These are phyloP conservation scores for Amblyteles armatorius DNA, from an alignment of 2,888 invertebrate genomes.

Conservation along the genomic window DNA sequence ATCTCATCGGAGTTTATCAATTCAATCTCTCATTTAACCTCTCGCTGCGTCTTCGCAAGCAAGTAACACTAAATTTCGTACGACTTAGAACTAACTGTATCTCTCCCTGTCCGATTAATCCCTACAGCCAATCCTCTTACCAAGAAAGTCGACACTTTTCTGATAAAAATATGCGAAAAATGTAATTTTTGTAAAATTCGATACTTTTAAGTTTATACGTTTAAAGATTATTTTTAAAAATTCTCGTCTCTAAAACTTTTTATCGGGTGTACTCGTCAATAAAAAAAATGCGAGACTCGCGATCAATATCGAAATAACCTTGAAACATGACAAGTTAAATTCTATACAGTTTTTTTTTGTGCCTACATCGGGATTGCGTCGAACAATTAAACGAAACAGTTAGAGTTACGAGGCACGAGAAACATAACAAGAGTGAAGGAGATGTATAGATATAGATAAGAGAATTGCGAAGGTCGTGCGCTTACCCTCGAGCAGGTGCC, in stretches of 20 bases:
- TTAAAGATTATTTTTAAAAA: too few relatives aligned
- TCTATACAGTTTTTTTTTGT: not conserved
- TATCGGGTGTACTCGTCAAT: too few relatives aligned
- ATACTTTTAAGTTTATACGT: not conserved
- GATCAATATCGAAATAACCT: not conserved
- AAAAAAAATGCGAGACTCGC: too few relatives aligned
- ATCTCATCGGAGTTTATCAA: conserved; percentile 40
- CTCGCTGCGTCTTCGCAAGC: not conserved
- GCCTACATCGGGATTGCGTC: not conserved
- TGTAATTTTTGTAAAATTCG: too few relatives aligned
- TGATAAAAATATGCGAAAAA: not conserved
- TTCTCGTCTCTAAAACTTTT: too few relatives aligned
- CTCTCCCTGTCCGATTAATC: too few relatives aligned
- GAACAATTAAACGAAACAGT: not conserved
- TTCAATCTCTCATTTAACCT: conserved; percentile 8
- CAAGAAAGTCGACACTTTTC: not conserved
- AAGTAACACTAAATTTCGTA: not conserved
- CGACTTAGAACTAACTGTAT: not conserved
- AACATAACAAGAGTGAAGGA: not conserved
- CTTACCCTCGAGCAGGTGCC: conserved; percentile 81
- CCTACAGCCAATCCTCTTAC: too few relatives aligned
- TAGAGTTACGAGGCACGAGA: not conserved
- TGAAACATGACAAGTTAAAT: not conserved
- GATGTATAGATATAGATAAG: conserved; percentile 34
- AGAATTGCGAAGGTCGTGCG: conserved; percentile 77